A percentile compares a stretch with the other conserved stretches of the same genome.
Conservation (phyloP, 2,888 invertebrate species). For the Choreutis nemorana region DNA sequence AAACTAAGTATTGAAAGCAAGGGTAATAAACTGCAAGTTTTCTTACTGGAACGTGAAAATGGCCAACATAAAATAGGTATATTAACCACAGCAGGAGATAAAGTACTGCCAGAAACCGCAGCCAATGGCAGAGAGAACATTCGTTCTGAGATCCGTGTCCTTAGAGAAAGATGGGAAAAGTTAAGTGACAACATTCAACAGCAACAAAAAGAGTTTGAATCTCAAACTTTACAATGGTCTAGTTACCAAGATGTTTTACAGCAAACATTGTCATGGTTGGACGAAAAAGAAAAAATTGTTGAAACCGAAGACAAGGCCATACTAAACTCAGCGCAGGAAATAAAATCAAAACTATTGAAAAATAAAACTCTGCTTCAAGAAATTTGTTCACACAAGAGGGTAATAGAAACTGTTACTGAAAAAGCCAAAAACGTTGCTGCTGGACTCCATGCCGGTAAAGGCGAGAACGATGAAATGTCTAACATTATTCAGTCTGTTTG, state of each 20-base stretch:
- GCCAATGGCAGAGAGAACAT: conserved; percentile 90
- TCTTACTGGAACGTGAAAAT: conserved; percentile 83
- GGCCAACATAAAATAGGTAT: conserved; percentile 81
- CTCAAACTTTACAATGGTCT: conserved; percentile 82
- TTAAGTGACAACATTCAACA: conserved; percentile 83
- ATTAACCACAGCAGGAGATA: conserved; percentile 82
- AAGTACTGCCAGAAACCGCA: conserved; percentile 91
- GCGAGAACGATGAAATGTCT: conserved; percentile 69
- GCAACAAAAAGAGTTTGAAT: conserved; percentile 85
- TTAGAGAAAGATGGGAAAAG: conserved; percentile 88
- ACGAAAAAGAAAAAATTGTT: conserved; percentile 81
- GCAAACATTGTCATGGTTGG: conserved; percentile 86
- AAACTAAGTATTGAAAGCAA: conserved; percentile 73
- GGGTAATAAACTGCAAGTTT: conserved; percentile 73
- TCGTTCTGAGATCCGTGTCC: conserved; percentile 81
- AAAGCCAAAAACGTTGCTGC: conserved; percentile 79
- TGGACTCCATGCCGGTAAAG: conserved; percentile 61
- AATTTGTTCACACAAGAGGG: conserved; percentile 86
- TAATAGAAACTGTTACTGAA: conserved; percentile 89
- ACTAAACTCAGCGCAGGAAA: conserved; percentile 84
- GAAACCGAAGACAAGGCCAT: conserved; percentile 74
- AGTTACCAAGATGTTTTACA: conserved; percentile 87
- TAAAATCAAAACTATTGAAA: conserved; percentile 83
- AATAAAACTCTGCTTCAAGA: conserved; percentile 90
- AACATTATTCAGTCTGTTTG: conserved; percentile 77